Percentiles rank a stretch among this genome's conserved stretches.
Evolutionary conservation across 2,113 vertebrate genomes (phyloP).

Genomic region (Damaliscus lunatus): DNA sequence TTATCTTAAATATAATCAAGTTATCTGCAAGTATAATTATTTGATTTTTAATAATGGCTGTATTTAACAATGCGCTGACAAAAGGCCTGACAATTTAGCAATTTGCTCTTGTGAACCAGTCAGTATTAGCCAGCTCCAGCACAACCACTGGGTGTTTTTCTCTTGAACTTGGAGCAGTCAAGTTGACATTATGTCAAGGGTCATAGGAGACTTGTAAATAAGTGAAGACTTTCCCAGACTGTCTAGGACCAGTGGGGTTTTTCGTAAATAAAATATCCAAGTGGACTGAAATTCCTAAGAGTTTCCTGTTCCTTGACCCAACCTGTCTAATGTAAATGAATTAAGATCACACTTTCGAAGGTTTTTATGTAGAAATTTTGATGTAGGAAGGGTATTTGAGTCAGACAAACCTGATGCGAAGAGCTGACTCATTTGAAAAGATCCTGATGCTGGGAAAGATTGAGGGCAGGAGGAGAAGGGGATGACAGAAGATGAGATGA

Average conservation of each 20-base stretch:
- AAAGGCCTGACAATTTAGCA: not conserved
- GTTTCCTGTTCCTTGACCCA: not conserved
- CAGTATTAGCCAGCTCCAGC: not conserved
- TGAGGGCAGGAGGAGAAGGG: no score
- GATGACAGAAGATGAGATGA: no score
- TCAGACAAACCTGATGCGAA: not conserved
- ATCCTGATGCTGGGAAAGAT: no score
- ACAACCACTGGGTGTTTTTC: not conserved
- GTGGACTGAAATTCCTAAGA: not conserved
- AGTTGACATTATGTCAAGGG: not conserved
- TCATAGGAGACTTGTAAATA: not conserved
- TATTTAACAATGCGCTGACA: not conserved
- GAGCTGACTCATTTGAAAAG: no score
- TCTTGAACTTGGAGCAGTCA: not conserved
- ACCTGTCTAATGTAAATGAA: not conserved
- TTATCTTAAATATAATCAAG: slow-evolving; percentile 36
- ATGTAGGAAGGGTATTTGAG: not conserved
- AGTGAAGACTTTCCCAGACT: not conserved
- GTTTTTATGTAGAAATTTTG: not conserved
- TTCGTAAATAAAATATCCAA: not conserved
- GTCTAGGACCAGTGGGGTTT: not conserved
- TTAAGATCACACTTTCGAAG: not conserved
- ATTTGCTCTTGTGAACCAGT: not conserved
- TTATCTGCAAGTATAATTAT: not conserved
- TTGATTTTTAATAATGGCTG: not conserved